Base-by-base conservation (phyloP, 2,888 invertebrate species). In the Ommatoiulus sabulosus region DNA sequence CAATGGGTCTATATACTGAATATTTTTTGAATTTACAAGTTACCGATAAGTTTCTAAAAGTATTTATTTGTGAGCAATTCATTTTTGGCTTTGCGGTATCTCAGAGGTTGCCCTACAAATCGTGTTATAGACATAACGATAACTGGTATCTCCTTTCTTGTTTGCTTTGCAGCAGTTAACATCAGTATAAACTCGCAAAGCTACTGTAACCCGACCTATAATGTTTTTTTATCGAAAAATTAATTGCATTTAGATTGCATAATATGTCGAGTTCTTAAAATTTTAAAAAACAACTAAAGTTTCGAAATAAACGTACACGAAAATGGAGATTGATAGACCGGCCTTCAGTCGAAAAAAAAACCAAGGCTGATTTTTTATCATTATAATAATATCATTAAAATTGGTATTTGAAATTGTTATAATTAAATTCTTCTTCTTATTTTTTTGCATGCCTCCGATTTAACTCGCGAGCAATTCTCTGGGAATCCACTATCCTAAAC, bases 1-100 rank as follows among this genome's bases (percentile, higher is more conserved):
- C 57, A 0, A 15, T 7, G 57, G 63, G 6, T 20, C n/a, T 20
- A 4, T 20, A 4, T 63, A 63, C 7, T 4, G 17, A 20, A 5
- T 63, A 63, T n/a, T 63, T 0, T 12, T 5, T 0, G 17, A 17
- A 57, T 15, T 57, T 57, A 17, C 12, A 17, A 20, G n/a, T n/a
- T 20, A 3, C 63, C 17, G 5, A 17, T 17, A 57, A 63, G 63
- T 63, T 63, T 63, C 5, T n/a, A 46, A 10, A 46, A n/a, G 4
- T 63, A n/a, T 20, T 46, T 20, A 3, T 52, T 63, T 20, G 63
- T 63, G 52, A 52, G 15, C 52, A 1, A 0, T 35, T 52, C 52
- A 15, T 52, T 52, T 52, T 52, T 52, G 52, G 63, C 63, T 63
- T 63, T n/a, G n/a, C 7, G 63, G 63, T 63, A 63, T 63, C 63